Evolutionary conservation across 2,888 invertebrate species (phyloP).

Genomic region (Lasioglossum leucozonium): DNA sequence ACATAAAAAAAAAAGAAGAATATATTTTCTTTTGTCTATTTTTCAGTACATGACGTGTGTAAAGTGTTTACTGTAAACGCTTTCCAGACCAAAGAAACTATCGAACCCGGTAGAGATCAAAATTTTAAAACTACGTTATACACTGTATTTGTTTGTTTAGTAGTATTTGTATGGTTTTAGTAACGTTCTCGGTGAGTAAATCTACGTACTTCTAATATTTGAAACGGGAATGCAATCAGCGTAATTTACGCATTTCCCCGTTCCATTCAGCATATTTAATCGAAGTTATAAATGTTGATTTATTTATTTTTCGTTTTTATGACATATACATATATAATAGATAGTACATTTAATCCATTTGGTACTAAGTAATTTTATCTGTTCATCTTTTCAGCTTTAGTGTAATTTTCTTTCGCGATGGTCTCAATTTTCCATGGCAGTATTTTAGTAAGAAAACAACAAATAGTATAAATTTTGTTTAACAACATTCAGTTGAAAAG

Average conservation of each 20-base stretch:
- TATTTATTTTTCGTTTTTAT: conserved; percentile 73
- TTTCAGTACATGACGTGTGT: conserved; percentile 45
- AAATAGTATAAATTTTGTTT: conserved; percentile 21
- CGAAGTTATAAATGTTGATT: conserved; percentile 81
- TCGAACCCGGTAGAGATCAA: conserved; percentile 35
- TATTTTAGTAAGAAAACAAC: conserved; percentile 28
- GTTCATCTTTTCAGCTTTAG: conserved; percentile 61
- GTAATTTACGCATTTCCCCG: not conserved
- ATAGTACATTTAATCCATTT: conserved; percentile 59
- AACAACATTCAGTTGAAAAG: conserved; percentile 13
- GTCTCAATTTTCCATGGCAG: conserved; percentile 40
- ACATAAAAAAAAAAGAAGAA: conserved; percentile 65
- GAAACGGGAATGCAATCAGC: conserved; percentile 13
- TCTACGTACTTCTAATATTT: conserved; percentile 38
- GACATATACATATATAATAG: conserved; percentile 51
- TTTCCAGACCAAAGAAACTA: conserved; percentile 33
- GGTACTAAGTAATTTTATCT: conserved; percentile 63
- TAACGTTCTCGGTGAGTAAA: conserved; percentile 63
- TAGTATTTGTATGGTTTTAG: conserved; percentile 49
- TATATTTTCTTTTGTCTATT: conserved; percentile 52
- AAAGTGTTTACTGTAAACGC: conserved; percentile 40
- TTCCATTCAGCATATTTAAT: conserved; percentile 37
- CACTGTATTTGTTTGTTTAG: conserved; percentile 58
- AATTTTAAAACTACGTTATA: conserved; percentile 38
- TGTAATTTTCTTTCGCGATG: conserved; percentile 39